These are phyloP conservation scores for Leptothorax acervorum DNA, from an alignment of 2,888 invertebrate species.

Conservation along the genomic window DNA sequence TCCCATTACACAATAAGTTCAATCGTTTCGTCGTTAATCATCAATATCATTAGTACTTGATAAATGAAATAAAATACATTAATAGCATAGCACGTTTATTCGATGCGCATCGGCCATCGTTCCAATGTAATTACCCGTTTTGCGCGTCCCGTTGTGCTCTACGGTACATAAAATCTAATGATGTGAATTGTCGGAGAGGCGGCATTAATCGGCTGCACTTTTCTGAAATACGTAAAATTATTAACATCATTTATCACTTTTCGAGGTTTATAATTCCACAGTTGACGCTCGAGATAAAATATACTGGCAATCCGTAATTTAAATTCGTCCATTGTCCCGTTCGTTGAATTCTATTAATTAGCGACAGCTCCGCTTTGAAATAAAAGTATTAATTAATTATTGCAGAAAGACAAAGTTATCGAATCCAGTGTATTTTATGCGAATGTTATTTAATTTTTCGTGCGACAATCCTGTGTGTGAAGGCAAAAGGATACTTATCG, in stretches of 20 bases:
- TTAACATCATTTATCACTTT: slow-evolving; percentile 37
- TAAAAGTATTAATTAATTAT: slow-evolving; percentile 34
- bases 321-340: slow-evolving; percentile 3
- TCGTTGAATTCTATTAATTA: slow-evolving; percentile 32
- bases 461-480: not conserved
- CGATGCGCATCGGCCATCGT: slow-evolving; percentile 22
- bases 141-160: not conserved
- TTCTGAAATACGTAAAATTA: slow-evolving; percentile 31
- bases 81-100: slow-evolving; percentile 41
- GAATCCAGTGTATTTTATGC: not conserved
- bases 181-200: slow-evolving; percentile 31
- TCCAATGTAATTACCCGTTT: slow-evolving; percentile 47
- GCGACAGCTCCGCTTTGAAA: not conserved
- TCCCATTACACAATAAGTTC: slow-evolving; percentile 44
- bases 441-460: not conserved
- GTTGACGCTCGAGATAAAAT: not conserved
- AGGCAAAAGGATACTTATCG: not conserved
- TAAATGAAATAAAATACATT: slow-evolving; percentile 62
- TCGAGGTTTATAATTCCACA: slow-evolving; percentile 9
- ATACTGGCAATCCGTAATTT: slow-evolving; percentile 7
- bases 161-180: slow-evolving; percentile 37
- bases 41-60: slow-evolving; percentile 56
- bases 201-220: slow-evolving; percentile 33
- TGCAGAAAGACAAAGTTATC: not conserved
- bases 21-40: slow-evolving; percentile 58